Evolutionary conservation across 2,113 vertebrate genomes (phyloP).

Genomic region (Clupea harengus): DNA sequence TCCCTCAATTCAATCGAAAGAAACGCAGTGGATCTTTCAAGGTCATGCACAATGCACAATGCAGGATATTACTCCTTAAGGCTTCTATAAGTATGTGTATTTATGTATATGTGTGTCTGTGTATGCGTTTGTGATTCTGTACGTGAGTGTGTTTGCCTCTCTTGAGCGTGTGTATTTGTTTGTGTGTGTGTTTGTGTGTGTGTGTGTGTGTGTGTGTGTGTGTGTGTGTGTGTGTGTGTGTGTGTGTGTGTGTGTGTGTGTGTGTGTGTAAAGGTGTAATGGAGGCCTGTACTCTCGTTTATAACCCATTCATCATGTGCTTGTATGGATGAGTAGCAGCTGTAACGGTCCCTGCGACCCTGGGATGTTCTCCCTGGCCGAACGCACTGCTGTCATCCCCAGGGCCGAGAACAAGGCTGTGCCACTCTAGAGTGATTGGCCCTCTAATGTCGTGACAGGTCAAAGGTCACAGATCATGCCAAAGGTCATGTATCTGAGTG

Average conservation of each 20-base stretch:
- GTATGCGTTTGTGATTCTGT: neutral
- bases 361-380: neutral
- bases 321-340: neutral
- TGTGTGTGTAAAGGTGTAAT: no score
- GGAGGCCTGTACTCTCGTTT: no score
- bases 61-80: neutral
- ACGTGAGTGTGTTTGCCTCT: neutral
- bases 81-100: neutral
- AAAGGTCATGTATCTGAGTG: neutral
- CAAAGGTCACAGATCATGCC: neutral
- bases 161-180: neutral
- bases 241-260: neutral
- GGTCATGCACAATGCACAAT: neutral
- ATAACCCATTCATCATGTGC: neutral
- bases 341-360: neutral
- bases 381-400: neutral
- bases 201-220: neutral
- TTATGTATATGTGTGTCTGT: neutral
- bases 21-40: neutral
- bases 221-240: neutral
- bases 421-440: neutral
- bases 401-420: conserved; percentile 3
- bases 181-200: conserved; percentile 3
- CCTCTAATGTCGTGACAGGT: neutral
- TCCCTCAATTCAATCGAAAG: neutral